Percentiles rank a stretch among this genome's conserved stretches.
Evolutionary conservation across 2,797 vertebrate genomes (phyloP).

Genomic region (Hemitrygon akajei): DNA sequence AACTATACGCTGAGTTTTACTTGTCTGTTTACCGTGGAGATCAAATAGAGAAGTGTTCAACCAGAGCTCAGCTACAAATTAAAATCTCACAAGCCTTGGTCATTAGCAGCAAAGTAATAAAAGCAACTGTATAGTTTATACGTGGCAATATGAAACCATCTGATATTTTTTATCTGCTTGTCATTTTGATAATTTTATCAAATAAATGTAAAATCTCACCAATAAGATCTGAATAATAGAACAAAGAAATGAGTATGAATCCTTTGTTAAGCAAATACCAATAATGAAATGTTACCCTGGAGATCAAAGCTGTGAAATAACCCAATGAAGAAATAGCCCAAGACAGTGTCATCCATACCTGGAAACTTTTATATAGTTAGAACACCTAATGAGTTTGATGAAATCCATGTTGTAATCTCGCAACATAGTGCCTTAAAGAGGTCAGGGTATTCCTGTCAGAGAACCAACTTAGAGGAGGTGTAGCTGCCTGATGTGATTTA

Average conservation of each 20-base stretch:
- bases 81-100: background rate
- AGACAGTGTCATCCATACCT: background rate
- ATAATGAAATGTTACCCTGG: background rate
- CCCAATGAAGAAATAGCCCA: background rate
- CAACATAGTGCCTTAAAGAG: slow-evolving; percentile 25
- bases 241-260: background rate
- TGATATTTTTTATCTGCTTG: background rate
- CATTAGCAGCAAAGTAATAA: background rate
- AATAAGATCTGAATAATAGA: background rate
- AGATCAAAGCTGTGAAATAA: background rate
- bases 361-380: slow-evolving; percentile 18
- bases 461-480: background rate
- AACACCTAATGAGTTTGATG: slow-evolving; percentile 28
- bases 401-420: slow-evolving; percentile 21
- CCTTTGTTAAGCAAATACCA: background rate
- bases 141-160: background rate
- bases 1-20: no score
- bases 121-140: background rate
- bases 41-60: background rate
- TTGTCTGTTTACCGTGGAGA: background rate
- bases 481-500: slow-evolving; percentile 20
- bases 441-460: slow-evolving; percentile 21
- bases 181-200: background rate
- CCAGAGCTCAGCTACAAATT: background rate
- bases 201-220: background rate